phyloP scores from a whole-genome alignment of 2,888 invertebrate species.

The Euclidia mi region DNA sequence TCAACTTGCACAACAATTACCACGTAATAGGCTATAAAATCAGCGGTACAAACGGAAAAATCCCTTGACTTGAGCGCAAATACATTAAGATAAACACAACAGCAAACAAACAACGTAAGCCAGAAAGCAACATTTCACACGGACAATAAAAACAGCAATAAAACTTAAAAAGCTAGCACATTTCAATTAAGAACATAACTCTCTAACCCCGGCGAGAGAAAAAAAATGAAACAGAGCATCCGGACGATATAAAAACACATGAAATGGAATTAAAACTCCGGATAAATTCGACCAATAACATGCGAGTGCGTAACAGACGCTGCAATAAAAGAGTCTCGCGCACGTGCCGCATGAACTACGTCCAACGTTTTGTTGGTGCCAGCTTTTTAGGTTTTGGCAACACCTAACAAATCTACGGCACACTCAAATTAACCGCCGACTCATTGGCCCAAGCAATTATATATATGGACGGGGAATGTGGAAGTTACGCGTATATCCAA shows the following conservation, averaged over 20 bases:
- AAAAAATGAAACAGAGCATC: conserved; percentile 54
- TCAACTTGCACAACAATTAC: no score
- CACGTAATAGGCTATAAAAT: no score
- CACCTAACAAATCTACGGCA: background rate
- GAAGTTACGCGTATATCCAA: no score
- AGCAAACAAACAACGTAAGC: conserved; percentile 9
- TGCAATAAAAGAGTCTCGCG: conserved; percentile 78
- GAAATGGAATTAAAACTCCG: conserved; percentile 65
- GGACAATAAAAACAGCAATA: conserved; percentile 31
- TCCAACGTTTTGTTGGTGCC: conserved; percentile 8
- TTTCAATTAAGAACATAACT: conserved; percentile 69
- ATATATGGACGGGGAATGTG: no score
- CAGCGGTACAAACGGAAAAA: background rate
- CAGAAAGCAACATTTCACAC: conserved; percentile 17
- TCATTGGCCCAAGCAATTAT: no score
- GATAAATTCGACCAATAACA: conserved; percentile 65
- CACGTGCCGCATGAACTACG: conserved; percentile 74
- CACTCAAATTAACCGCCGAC: background rate
- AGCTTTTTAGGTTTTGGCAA: background rate
- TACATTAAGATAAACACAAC: background rate
- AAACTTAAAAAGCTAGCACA: conserved; percentile 52
- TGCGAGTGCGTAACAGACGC: conserved; percentile 57
- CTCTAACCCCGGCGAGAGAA: conserved; percentile 44
- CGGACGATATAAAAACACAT: conserved; percentile 63
- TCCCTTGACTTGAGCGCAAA: background rate